Percentiles rank a stretch among this genome's conserved stretches.
Conservation (phyloP, 2,113 vertebrate genomes). For the Chloropsis cyanopogon region DNA sequence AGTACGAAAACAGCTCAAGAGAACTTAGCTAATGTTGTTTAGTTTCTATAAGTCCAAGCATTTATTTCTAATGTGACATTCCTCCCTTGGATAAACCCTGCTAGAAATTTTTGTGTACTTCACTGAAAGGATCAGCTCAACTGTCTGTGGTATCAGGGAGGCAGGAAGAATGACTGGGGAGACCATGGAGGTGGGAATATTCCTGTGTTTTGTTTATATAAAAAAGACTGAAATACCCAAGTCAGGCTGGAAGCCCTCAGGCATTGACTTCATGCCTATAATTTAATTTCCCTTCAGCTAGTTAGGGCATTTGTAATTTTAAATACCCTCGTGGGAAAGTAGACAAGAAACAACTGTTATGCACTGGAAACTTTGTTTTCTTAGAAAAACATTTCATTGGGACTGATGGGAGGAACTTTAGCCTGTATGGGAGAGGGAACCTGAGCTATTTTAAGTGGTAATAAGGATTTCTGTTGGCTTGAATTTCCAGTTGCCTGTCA, state of each 20-base stretch:
- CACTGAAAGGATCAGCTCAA: not conserved
- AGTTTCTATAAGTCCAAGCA: not conserved
- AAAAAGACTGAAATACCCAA: not conserved
- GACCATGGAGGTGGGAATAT: not conserved
- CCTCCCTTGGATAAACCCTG: not conserved
- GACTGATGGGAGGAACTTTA: not conserved
- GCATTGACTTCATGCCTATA: not conserved
- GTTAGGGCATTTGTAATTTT: not conserved
- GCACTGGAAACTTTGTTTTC: not conserved
- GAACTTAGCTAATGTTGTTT: not conserved
- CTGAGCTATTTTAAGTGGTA: not conserved
- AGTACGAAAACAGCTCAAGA: not conserved
- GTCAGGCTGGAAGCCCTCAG: not conserved
- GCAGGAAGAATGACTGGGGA: not conserved
- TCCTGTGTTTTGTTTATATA: not conserved
- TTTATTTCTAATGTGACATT: not conserved
- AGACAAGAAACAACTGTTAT: not conserved
- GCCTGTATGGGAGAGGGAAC: not conserved
- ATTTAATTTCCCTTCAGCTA: not conserved
- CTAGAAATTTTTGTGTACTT: not conserved
- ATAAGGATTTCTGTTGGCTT: not conserved
- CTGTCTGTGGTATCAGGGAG: not conserved
- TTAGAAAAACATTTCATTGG: not conserved
- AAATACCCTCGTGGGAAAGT: not conserved
- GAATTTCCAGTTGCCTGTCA: not conserved